Percentiles rank a stretch among this genome's conserved stretches.
phyloP scores from a whole-genome alignment of 2,888 invertebrate species.

The Leptopilina drosophilae region DNA sequence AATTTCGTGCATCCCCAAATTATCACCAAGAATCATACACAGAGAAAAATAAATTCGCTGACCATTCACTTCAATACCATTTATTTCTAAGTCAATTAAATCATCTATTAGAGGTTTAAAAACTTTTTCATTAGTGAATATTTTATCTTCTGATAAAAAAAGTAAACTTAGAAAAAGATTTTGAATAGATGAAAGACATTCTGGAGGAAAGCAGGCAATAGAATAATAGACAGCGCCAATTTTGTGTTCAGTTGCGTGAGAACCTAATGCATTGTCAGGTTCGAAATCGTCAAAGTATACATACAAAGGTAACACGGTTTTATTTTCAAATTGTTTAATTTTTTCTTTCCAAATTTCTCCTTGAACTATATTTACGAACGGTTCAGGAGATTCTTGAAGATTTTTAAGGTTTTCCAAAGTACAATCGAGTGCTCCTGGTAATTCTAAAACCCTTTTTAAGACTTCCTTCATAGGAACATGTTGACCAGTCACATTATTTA shows the following conservation, averaged over 20 bases:
- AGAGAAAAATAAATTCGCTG: not conserved
- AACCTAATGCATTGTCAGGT: not conserved
- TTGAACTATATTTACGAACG: too few relatives aligned
- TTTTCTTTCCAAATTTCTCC: too few relatives aligned
- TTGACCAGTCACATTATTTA: too few relatives aligned
- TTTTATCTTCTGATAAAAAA: slow-evolving; percentile 19
- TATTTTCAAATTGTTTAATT: too few relatives aligned
- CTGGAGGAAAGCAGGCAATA: slow-evolving; percentile 4
- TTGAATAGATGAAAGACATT: not conserved
- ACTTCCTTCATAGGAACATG: too few relatives aligned
- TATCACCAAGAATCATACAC: not conserved
- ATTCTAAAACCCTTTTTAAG: too few relatives aligned
- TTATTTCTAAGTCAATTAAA: not conserved
- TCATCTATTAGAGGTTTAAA: slow-evolving; percentile 1
- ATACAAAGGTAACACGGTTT: too few relatives aligned
- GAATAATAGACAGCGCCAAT: not conserved
- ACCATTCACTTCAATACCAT: not conserved
- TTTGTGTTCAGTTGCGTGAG: slow-evolving; percentile 17
- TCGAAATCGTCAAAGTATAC: too few relatives aligned
- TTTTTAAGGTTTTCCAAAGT: too few relatives aligned
- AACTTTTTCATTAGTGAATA: not conserved
- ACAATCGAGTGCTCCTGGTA: too few relatives aligned
- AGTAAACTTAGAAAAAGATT: not conserved
- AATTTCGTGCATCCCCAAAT: not conserved
- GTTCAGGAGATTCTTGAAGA: too few relatives aligned